Evolutionary conservation across 2,113 vertebrate genomes (phyloP).

Genomic region (Chinchilla lanigera): DNA sequence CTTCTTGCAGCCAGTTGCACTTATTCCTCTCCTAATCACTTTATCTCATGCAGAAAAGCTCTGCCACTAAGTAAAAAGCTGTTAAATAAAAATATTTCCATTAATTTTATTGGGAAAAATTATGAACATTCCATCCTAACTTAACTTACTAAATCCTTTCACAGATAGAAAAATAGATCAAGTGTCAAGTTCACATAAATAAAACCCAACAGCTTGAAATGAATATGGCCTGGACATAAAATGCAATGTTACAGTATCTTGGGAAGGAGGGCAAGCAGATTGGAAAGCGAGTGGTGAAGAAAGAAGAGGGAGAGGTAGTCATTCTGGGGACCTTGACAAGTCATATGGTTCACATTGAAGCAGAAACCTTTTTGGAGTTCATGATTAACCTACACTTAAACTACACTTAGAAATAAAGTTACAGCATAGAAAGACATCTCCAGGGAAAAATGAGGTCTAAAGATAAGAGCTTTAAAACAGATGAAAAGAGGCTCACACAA

Average conservation of each 20-base stretch:
- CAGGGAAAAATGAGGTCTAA: slow-evolving; percentile 29
- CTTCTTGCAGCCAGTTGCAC: neutral
- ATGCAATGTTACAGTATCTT: neutral
- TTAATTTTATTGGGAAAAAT: slow-evolving; percentile 52
- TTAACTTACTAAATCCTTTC: slow-evolving; percentile 17
- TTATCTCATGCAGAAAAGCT: slow-evolving; percentile 44
- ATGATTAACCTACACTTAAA: slow-evolving; percentile 6
- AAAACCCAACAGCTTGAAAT: slow-evolving; percentile 19
- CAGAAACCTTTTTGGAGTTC: slow-evolving; percentile 21
- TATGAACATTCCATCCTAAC: slow-evolving; percentile 55
- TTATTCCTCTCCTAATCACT: slow-evolving; percentile 36
- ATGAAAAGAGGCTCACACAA: neutral
- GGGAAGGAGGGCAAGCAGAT: neutral
- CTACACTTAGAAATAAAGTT: slow-evolving; percentile 46
- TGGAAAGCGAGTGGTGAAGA: neutral
- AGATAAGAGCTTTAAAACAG: neutral
- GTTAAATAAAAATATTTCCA: slow-evolving; percentile 44
- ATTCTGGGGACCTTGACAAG: neutral
- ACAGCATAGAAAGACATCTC: neutral
- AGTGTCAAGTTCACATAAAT: neutral
- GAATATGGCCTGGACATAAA: neutral
- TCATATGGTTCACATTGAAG: slow-evolving; percentile 51
- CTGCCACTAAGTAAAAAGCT: slow-evolving; percentile 42
- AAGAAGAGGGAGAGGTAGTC: neutral
- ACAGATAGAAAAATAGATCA: slow-evolving; percentile 22